phyloP scores from a whole-genome alignment of 2,113 vertebrate genomes.

The Eclectus roratus region DNA sequence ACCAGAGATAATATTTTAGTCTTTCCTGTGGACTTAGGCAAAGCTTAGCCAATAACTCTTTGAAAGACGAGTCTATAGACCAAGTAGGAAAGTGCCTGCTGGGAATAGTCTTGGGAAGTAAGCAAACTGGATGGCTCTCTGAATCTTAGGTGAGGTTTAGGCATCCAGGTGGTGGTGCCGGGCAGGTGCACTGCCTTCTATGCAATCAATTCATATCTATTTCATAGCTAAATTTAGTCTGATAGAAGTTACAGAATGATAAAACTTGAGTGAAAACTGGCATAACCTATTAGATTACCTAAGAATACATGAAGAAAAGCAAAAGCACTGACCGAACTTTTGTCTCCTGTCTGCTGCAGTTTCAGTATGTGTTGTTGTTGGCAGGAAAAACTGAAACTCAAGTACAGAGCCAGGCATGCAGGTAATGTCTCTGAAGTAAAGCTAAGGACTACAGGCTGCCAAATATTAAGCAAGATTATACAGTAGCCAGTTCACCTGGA shows the following conservation, averaged over 20 bases:
- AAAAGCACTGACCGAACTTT: neutral
- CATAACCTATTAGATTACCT: neutral
- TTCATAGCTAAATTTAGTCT: neutral
- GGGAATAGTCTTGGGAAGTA: neutral
- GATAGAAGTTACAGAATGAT: rapidly evolving
- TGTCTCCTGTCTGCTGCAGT: neutral
- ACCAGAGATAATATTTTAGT: neutral
- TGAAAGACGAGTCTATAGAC: neutral
- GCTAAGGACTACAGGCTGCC: neutral
- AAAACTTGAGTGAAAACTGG: neutral
- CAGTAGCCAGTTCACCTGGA: neutral
- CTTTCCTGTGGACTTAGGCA: neutral
- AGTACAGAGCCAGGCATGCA: neutral
- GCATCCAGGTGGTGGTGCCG: neutral
- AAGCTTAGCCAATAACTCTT: neutral
- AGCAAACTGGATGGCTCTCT: neutral
- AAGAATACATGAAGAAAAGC: neutral
- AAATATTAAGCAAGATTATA: neutral
- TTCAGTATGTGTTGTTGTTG: neutral
- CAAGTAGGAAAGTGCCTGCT: neutral
- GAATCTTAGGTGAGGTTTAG: neutral
- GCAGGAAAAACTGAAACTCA: neutral
- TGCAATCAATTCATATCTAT: neutral
- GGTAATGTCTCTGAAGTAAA: neutral
- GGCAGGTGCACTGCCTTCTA: neutral